These are phyloP conservation scores for Leptopilina drosophilae DNA, from an alignment of 2,888 invertebrate genomes.

Conservation along the genomic window DNA sequence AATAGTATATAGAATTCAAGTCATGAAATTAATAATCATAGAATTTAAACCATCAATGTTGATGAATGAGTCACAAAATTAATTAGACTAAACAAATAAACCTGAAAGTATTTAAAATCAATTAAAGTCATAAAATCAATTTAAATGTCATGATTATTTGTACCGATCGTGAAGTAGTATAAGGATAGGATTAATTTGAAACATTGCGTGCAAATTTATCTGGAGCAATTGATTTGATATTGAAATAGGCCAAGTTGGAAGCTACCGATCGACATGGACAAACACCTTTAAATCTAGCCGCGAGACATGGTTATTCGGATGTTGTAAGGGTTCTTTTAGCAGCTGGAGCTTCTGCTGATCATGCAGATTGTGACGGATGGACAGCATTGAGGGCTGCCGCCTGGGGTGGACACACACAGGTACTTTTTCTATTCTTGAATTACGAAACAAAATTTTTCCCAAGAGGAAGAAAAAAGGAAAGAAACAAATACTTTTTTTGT, in stretches of 20 bases:
- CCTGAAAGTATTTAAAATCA: no score
- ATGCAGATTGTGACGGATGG: conserved; percentile 92
- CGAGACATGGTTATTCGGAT: conserved; percentile 86
- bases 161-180: no score
- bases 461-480: conserved; percentile 13
- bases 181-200: no score
- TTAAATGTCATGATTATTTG: no score
- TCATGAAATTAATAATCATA: no score
- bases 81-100: no score
- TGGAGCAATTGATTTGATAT: neutral
- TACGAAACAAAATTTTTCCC: neutral
- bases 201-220: neutral
- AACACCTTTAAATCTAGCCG: conserved; percentile 91
- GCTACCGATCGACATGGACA: conserved; percentile 88
- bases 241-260: conserved; percentile 78
- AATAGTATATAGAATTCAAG: no score
- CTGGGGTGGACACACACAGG: conserved; percentile 96
- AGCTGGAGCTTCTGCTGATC: conserved; percentile 85
- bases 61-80: no score
- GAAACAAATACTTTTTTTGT: no score
- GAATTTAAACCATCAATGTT: no score
- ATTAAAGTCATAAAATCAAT: no score
- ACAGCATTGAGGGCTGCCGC: conserved; percentile 94
- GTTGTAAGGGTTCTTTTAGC: conserved; percentile 83
- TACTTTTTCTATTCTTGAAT: conserved; percentile 65